Conservation (phyloP, 2,888 invertebrate species). For the Drosophila falleni region DNA sequence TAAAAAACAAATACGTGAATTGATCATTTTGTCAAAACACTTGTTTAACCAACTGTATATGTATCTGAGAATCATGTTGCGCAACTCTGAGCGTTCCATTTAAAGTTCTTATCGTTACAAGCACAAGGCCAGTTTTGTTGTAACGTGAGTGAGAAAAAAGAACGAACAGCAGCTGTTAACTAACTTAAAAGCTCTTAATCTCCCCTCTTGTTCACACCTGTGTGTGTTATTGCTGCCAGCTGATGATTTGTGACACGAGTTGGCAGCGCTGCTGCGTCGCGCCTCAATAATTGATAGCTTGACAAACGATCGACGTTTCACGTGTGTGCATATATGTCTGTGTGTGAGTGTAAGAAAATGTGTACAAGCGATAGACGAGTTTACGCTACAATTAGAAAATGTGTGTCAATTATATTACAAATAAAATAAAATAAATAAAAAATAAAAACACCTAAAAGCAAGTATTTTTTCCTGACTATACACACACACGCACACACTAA, state of each 20-base stretch:
- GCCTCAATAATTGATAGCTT: slow-evolving; percentile 56
- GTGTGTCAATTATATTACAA: slow-evolving; percentile 75
- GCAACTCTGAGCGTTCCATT: slow-evolving; percentile 42
- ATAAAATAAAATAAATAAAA: slow-evolving; percentile 20
- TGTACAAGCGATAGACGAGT: slow-evolving; percentile 42
- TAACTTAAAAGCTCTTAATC: slow-evolving; percentile 25
- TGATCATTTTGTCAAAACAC: no score
- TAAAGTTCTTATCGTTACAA: slow-evolving; percentile 51
- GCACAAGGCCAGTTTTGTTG: slow-evolving; percentile 42
- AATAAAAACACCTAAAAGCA: slow-evolving; percentile 47
- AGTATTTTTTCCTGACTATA: slow-evolving; percentile 69
- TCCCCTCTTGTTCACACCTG: slow-evolving; percentile 42
- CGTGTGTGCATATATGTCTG: slow-evolving; percentile 12
- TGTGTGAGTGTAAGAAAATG: slow-evolving; percentile 35
- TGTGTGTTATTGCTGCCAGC: slow-evolving; percentile 47
- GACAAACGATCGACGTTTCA: slow-evolving; percentile 56
- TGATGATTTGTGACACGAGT: slow-evolving; percentile 49
- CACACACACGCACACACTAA: slow-evolving; percentile 17
- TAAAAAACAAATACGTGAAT: no score
- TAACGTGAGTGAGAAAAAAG: slow-evolving; percentile 6
- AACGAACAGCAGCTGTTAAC: slow-evolving; percentile 34
- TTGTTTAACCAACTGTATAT: neutral
- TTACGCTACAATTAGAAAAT: slow-evolving; percentile 73
- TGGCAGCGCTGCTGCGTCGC: slow-evolving; percentile 43
- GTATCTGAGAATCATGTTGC: slow-evolving; percentile 27